Conservation (phyloP, 2,797 vertebrate genomes). For the Alauda arvensis region DNA sequence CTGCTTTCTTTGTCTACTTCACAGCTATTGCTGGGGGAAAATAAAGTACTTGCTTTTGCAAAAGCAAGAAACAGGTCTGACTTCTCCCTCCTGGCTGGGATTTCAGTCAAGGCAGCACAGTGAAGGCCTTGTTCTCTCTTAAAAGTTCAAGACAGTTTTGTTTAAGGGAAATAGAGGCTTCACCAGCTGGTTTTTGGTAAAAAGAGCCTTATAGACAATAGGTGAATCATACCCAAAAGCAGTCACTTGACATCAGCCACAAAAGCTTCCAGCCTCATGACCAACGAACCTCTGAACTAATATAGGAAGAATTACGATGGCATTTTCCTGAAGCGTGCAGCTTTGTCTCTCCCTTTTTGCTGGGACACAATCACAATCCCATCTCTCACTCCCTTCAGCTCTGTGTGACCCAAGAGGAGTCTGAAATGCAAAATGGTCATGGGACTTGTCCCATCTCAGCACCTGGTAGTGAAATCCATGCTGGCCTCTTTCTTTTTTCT, state of each 20-base stretch:
- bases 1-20: not conserved
- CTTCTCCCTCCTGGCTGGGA: conserved; percentile 5
- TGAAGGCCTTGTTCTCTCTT: conserved; percentile 63
- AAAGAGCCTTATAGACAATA: conserved; percentile 60
- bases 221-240: conserved; percentile 47
- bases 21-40: not conserved
- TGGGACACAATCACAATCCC: not conserved
- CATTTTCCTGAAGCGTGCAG: not conserved
- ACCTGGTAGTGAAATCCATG: not conserved
- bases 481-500: not conserved
- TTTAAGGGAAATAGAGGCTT: conserved; percentile 31
- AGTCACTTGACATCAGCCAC: conserved; percentile 45
- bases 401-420: not conserved
- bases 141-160: conserved; percentile 56
- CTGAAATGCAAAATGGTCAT: not conserved
- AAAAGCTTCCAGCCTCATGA: conserved; percentile 50
- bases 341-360: not conserved
- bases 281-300: conserved; percentile 40
- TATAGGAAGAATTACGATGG: conserved; percentile 13
- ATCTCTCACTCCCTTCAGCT: not conserved
- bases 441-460: not conserved
- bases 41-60: not conserved
- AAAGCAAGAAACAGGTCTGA: conserved; percentile 19
- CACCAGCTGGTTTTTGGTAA: conserved; percentile 59
- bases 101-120: conserved; percentile 50